These are phyloP conservation scores for Cryptops parisi DNA, from an alignment of 2,888 invertebrate genomes.

Conservation along the genomic window DNA sequence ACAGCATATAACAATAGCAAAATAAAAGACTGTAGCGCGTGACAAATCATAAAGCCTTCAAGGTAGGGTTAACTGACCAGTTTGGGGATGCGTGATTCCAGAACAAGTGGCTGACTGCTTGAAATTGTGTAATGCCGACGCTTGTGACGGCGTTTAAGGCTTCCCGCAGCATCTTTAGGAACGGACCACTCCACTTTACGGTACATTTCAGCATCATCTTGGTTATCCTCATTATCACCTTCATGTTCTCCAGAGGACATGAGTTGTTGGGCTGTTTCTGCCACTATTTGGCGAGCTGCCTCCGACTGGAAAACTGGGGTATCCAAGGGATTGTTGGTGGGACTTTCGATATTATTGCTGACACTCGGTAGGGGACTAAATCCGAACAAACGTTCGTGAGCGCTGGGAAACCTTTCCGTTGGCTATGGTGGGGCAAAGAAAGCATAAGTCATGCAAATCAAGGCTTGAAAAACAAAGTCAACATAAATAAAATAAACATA, in stretches of 20 bases:
- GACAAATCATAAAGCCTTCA: neutral
- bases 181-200: conserved; percentile 55
- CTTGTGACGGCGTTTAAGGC: conserved; percentile 48
- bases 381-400: conserved; percentile 30
- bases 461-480: conserved; percentile 12
- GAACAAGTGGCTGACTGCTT: conserved; percentile 34
- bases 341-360: conserved; percentile 40
- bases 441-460: conserved; percentile 2
- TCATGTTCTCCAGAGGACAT: neutral
- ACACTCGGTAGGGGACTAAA: conserved; percentile 59
- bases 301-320: conserved; percentile 75
- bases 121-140: conserved; percentile 75
- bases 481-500: conserved; percentile 13
- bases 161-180: conserved; percentile 18
- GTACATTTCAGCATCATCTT: too few relatives aligned
- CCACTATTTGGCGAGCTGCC: conserved; percentile 70
- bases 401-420: conserved; percentile 23
- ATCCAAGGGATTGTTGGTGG: conserved; percentile 35
- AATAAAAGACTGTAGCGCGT: neutral
- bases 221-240: neutral
- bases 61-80: conserved; percentile 10
- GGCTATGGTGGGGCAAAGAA: conserved; percentile 9
- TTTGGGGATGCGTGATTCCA: conserved; percentile 20
- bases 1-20: neutral
- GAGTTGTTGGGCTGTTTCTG: conserved; percentile 15